Percentiles rank a stretch among this genome's conserved stretches.
Conservation (phyloP, 2,113 vertebrate species). For the Grallaria varia region DNA sequence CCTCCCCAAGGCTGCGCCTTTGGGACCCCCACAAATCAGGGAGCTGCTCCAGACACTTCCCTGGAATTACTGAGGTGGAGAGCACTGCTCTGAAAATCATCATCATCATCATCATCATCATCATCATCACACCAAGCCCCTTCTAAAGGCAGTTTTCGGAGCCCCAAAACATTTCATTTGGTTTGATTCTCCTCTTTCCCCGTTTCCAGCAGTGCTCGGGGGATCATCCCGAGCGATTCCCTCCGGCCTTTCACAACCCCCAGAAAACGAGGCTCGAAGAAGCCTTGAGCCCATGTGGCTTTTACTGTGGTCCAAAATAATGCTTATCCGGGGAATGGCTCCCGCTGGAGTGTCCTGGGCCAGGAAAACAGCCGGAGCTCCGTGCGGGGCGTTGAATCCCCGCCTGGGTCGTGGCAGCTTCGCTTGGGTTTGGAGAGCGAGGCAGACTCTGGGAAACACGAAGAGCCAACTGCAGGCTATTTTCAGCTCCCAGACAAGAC, state of each 20-base stretch:
- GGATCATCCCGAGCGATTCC: background rate
- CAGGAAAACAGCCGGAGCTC: background rate
- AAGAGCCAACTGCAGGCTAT: background rate
- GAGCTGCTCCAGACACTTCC: background rate
- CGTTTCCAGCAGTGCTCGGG: background rate
- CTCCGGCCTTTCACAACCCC: background rate
- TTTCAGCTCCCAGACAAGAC: slow-evolving; percentile 8
- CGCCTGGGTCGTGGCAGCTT: background rate
- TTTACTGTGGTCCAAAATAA: background rate
- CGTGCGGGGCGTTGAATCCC: background rate
- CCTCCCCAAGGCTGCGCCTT: background rate
- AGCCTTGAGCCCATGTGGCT: background rate
- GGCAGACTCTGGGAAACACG: background rate
- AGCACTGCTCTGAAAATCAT: background rate
- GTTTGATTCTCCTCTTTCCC: background rate
- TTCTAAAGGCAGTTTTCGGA: background rate
- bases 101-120: background rate
- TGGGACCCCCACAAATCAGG: background rate
- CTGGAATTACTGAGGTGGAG: background rate
- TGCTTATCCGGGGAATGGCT: background rate
- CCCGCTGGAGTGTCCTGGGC: background rate
- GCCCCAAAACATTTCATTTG: background rate
- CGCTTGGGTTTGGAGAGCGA: background rate
- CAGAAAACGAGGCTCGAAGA: background rate
- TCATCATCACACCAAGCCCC: background rate